A percentile compares a stretch with the other conserved stretches of the same genome.
phyloP scores from a whole-genome alignment of 2,113 vertebrate genomes.

The Rhadina sibilatrix region DNA sequence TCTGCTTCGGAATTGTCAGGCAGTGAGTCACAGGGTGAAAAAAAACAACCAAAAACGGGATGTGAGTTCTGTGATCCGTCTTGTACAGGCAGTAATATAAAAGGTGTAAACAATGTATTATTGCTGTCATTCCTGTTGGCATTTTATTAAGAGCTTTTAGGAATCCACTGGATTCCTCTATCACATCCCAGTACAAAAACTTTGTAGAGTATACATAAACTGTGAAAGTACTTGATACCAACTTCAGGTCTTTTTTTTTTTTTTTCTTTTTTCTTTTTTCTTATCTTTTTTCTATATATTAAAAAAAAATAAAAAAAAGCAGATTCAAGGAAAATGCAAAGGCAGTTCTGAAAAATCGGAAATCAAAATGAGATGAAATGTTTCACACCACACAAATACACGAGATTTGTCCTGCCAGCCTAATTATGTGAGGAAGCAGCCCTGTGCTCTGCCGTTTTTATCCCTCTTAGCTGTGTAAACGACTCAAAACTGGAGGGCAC shows the following conservation, averaged over 20 bases:
- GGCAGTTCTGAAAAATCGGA: neutral
- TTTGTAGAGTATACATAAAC: neutral
- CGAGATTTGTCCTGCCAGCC: neutral
- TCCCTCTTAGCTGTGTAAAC: constrained; percentile 38
- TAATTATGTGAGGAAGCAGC: neutral
- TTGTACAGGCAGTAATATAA: neutral
- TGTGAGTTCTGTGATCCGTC: neutral
- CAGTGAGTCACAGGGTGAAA: neutral
- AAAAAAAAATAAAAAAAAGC: neutral
- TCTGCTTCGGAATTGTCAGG: neutral
- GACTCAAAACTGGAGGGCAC: constrained; percentile 46
- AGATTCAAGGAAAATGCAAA: neutral
- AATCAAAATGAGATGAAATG: neutral
- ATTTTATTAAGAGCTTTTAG: neutral
- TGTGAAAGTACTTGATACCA: neutral
- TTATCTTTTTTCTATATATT: fast-evolving
- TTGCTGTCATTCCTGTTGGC: neutral
- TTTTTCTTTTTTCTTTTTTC: neutral
- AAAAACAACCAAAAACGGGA: neutral
- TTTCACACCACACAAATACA: neutral
- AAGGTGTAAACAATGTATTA: neutral
- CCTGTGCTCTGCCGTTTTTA: neutral
- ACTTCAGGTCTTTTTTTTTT: neutral
- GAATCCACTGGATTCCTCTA: neutral
- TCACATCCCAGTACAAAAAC: neutral